These are phyloP conservation scores for Deilephila porcellus DNA, from an alignment of 2,888 invertebrate species.

Conservation along the genomic window DNA sequence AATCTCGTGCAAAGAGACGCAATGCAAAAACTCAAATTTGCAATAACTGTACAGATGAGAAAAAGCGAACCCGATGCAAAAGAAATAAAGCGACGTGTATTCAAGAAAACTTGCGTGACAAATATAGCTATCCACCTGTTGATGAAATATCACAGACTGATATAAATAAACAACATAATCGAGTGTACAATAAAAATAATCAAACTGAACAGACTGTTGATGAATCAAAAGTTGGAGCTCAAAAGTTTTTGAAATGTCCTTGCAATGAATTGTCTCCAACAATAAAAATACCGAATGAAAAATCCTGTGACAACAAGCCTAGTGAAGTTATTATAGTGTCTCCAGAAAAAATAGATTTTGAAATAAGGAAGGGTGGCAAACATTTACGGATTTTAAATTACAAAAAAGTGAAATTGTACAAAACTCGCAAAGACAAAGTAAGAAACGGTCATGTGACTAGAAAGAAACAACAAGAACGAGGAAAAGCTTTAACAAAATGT, in stretches of 20 bases:
- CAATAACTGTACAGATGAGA: too few species aligned
- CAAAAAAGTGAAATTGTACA: conserved; percentile 6
- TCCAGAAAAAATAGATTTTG: conserved; percentile 12
- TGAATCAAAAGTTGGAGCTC: background rate
- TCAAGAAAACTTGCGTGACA: background rate
- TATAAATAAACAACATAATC: background rate
- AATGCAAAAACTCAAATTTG: conserved; percentile 1
- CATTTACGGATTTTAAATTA: conserved; percentile 16
- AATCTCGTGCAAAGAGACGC: background rate
- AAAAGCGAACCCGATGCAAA: background rate
- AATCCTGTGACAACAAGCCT: background rate
- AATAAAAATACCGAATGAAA: background rate
- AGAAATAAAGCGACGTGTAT: background rate
- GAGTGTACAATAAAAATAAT: background rate
- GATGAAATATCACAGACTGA: background rate
- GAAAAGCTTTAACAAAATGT: too few species aligned
- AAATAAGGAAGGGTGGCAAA: conserved; percentile 19
- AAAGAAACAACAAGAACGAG: background rate
- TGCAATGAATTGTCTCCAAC: too few species aligned
- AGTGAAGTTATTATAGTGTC: conserved; percentile 5
- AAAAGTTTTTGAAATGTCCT: background rate
- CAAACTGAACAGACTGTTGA: background rate
- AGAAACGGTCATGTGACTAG: background rate
- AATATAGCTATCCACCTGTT: background rate
- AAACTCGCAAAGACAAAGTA: background rate